Evolutionary conservation across 2,888 invertebrate genomes (phyloP).

Genomic region (Candidula unifasciata): DNA sequence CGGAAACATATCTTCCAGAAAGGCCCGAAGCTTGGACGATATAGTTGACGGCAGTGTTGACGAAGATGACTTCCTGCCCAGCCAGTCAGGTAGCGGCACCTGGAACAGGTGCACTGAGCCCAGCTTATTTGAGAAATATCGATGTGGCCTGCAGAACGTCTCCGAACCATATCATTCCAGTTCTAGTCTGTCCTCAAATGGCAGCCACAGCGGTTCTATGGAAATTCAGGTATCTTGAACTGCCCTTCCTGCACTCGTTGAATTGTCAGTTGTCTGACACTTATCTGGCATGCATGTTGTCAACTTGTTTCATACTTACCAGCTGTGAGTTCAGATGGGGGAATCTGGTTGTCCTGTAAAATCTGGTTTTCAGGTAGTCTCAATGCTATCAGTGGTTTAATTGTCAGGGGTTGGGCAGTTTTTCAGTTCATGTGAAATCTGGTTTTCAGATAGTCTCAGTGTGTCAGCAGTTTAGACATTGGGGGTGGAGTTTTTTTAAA

Average conservation of each 20-base stretch:
- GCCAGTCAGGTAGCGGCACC: background rate
- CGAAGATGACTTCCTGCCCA: constrained; percentile 53
- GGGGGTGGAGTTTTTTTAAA: too few relatives aligned
- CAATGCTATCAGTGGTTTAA: too few relatives aligned
- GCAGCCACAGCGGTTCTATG: constrained; percentile 76
- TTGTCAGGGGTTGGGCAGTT: too few relatives aligned
- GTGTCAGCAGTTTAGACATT: too few relatives aligned
- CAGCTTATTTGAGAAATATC: constrained; percentile 59
- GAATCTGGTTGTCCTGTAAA: too few relatives aligned
- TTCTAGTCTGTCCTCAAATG: constrained; percentile 76
- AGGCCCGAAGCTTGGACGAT: constrained; percentile 76
- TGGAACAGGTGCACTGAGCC: constrained; percentile 19
- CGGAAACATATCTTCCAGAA: constrained; percentile 66
- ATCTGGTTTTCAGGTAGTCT: too few relatives aligned
- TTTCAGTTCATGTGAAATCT: too few relatives aligned
- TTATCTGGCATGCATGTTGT: constrained; percentile 33
- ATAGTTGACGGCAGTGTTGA: constrained; percentile 68
- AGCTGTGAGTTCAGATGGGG: background rate
- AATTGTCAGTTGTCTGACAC: constrained; percentile 9
- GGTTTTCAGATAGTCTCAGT: too few relatives aligned
- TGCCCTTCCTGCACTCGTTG: constrained; percentile 23
- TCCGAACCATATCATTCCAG: constrained; percentile 74
- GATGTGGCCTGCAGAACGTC: constrained; percentile 61
- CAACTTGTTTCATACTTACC: background rate
- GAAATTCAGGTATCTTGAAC: constrained; percentile 76